Base-by-base conservation (phyloP, 2,797 vertebrate species). In the Australoheros facetus region DNA sequence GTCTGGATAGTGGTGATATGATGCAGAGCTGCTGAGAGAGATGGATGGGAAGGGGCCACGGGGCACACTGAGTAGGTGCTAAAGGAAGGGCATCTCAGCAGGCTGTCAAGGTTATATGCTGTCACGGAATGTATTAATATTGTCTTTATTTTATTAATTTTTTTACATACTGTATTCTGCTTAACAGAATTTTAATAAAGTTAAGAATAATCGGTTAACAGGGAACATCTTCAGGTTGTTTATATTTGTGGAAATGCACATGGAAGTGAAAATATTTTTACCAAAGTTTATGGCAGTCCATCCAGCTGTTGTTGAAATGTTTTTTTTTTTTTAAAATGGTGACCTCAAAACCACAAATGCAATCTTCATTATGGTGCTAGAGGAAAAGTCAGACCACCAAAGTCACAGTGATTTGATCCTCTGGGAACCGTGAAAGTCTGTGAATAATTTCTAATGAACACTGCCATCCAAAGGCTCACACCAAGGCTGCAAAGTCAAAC, bases 1-100 rank as follows among this genome's bases (percentile, higher is more conserved):
- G 91, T 83, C 62, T 89, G 78, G 79, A 87, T 83, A 80, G 87
- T 62, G 83, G 74, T 1, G 73, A 89, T 90, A 85, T 80, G 86
- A 88, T 88, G 85, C 73, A 82, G 81, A 71, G 83, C 73, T 82
- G 85, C 56, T 28, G 16, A 66, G 79, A 54, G 78, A 84, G 86
- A 89, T 73, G 77, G 81, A 87, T 82, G 73, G 56, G 81, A 79
- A 75, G 73, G 80, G 85, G 85, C 66, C 73, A 77, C 26, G 16
- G 81, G 82, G 58, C 51, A 82, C 71, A 77, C 45, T 71, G 66
- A 54, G 42, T 32, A 77, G 71, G 71, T 10, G 71, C 56, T 64
- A 80, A 62, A 80, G 64, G 28, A 19, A 42, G 42, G 66, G 48
- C 60, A 77, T 54, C 39, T 28, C 30, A 66, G 10, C 1, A 17